Conservation (phyloP, 2,888 invertebrate genomes). For the Tiliacea citrago region DNA sequence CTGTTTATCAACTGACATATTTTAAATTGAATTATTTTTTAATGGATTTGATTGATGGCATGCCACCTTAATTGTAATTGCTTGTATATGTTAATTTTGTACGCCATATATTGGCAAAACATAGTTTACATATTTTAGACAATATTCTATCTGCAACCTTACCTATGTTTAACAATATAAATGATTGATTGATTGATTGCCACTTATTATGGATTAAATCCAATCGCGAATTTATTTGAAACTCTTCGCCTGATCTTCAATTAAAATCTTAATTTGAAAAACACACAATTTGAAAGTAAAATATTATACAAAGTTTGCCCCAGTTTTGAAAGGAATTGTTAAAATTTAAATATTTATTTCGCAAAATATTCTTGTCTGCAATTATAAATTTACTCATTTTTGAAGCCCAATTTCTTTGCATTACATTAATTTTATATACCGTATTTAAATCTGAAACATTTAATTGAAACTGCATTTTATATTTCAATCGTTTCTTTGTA, state of each 20-base stretch:
- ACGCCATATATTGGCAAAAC: too few species aligned
- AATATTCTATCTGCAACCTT: too few species aligned
- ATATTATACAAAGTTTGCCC: slow-evolving; percentile 13
- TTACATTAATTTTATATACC: not conserved
- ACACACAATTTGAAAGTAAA: slow-evolving; percentile 15
- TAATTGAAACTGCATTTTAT: not conserved
- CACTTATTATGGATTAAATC: not conserved
- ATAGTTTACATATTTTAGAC: too few species aligned
- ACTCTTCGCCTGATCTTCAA: not conserved
- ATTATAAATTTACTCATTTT: not conserved
- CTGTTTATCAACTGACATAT: too few species aligned
- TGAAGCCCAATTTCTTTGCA: not conserved
- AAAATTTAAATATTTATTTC: not conserved
- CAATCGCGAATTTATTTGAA: not conserved
- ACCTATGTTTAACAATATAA: too few species aligned
- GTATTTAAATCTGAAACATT: not conserved
- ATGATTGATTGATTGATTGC: too few species aligned
- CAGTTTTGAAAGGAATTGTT: not conserved
- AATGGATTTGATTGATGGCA: too few species aligned
- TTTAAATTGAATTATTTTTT: too few species aligned
- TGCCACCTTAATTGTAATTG: too few species aligned
- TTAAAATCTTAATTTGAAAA: slow-evolving; percentile 14
- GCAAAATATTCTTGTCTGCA: not conserved
- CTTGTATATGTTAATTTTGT: too few species aligned
- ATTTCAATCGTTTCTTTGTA: not conserved